Evolutionary conservation across 2,797 vertebrate species (phyloP).

Genomic region (Alca torda): DNA sequence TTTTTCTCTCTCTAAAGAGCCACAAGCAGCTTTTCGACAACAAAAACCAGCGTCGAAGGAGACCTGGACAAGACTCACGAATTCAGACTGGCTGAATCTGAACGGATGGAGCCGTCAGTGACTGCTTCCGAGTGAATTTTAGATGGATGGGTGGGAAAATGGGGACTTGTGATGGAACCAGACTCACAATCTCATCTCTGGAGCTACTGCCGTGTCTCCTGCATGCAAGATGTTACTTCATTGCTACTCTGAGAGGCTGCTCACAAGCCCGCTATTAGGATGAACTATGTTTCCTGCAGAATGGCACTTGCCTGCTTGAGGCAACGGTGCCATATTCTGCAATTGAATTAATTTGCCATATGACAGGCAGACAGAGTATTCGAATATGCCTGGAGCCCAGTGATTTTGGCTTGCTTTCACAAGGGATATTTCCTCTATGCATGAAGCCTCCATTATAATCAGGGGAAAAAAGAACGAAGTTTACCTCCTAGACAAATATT

Average conservation of each 20-base stretch:
- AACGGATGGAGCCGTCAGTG: rapidly evolving
- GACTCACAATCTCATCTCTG: neutral
- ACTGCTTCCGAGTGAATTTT: neutral
- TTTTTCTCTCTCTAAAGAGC: neutral
- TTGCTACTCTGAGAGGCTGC: neutral
- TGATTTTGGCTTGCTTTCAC: neutral
- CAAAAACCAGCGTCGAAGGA: rapidly evolving
- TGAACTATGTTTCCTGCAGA: neutral
- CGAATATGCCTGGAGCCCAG: neutral
- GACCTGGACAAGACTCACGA: neutral
- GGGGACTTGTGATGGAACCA: neutral
- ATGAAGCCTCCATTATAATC: neutral
- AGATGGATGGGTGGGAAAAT: neutral
- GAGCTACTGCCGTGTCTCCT: neutral
- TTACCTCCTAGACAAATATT: neutral
- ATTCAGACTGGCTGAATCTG: neutral
- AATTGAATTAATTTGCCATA: neutral
- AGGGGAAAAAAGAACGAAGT: neutral
- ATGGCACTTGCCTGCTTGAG: neutral
- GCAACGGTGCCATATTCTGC: neutral
- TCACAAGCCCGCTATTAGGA: neutral
- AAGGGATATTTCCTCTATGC: neutral
- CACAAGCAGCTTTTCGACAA: neutral
- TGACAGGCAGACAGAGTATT: neutral
- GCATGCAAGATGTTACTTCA: neutral